These are phyloP conservation scores for Drosophila tropicalis DNA, from an alignment of 1,140 invertebrate genomes.

Conservation along the genomic window DNA sequence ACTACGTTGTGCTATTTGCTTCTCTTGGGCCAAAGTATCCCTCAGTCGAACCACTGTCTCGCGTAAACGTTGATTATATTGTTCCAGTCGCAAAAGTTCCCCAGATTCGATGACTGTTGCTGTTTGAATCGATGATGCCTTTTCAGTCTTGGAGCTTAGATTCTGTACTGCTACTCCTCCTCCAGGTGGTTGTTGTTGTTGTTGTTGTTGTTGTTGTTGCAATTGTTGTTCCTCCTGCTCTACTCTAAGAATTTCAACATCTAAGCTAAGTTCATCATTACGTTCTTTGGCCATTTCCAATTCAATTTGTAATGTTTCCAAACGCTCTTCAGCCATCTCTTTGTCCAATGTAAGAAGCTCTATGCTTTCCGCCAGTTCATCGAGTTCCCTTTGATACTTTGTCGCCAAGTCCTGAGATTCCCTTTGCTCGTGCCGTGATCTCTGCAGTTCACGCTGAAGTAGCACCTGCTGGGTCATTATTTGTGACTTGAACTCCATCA, in stretches of 20 bases:
- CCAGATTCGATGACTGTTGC: conserved; percentile 83
- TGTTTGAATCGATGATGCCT: conserved; percentile 22
- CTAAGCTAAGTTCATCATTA: conserved; percentile 94
- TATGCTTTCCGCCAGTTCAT: conserved; percentile 94
- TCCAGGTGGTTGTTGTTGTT: conserved; percentile 53
- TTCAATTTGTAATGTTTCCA: conserved; percentile 95
- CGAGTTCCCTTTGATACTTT: conserved; percentile 93
- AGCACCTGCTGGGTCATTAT: conserved; percentile 96
- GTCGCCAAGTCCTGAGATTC: conserved; percentile 93
- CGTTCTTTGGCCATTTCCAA: conserved; percentile 93
- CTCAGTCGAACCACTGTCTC: conserved; percentile 96
- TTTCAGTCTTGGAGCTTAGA: conserved; percentile 55
- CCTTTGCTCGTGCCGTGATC: conserved; percentile 91
- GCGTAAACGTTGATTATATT: conserved; percentile 95
- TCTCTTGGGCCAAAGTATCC: conserved; percentile 96
- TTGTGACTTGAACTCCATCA: conserved; percentile 95
- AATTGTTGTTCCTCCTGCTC: conserved; percentile 87
- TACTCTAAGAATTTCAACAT: conserved; percentile 95
- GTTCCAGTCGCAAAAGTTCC: conserved; percentile 96
- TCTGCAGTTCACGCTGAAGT: conserved; percentile 94
- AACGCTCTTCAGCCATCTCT: conserved; percentile 99
- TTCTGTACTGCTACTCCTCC: too few relatives aligned
- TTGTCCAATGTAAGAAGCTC: conserved; percentile 99
- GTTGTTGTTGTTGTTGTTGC: background rate
- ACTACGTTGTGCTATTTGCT: conserved; percentile 93